phyloP scores from a whole-genome alignment of 2,797 vertebrate species.

The Gadopsis marmoratus region DNA sequence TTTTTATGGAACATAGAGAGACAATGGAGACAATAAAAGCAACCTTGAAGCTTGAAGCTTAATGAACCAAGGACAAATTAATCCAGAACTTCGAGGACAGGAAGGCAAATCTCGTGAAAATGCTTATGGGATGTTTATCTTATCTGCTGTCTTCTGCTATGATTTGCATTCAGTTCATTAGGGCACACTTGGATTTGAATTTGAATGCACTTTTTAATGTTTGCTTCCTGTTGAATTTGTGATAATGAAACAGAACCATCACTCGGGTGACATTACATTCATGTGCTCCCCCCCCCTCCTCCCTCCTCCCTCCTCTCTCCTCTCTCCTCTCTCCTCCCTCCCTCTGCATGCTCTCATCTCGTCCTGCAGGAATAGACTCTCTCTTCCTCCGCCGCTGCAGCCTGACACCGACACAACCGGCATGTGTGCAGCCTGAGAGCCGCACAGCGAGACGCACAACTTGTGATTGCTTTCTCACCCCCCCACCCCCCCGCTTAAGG shows the following conservation, averaged over 20 bases:
- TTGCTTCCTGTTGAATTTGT: constrained; percentile 1
- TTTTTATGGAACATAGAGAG: not conserved
- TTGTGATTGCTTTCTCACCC: constrained; percentile 41
- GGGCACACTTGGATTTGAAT: not conserved
- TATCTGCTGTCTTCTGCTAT: not conserved
- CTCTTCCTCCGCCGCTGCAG: constrained; percentile 74
- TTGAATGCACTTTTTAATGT: not conserved
- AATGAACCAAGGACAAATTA: not conserved
- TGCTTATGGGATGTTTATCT: not conserved
- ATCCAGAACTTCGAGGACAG: not conserved
- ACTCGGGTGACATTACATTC: constrained; percentile 20
- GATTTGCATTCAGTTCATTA: not conserved
- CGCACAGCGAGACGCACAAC: constrained; percentile 50
- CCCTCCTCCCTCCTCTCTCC: constrained; percentile 26
- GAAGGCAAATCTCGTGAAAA: not conserved
- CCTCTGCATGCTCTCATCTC: constrained; percentile 71
- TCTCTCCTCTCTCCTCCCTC: constrained; percentile 29
- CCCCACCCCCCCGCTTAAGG: not conserved
- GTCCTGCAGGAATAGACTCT: constrained; percentile 77
- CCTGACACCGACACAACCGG: constrained; percentile 72
- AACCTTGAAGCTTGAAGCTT: not conserved
- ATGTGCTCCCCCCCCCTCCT: constrained; percentile 29
- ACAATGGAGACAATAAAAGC: not conserved
- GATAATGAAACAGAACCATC: constrained; percentile 1
- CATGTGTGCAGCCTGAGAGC: constrained; percentile 74